Evolutionary conservation across 2,888 invertebrate genomes (phyloP).

Genomic region (Polydrusus cervinus): DNA sequence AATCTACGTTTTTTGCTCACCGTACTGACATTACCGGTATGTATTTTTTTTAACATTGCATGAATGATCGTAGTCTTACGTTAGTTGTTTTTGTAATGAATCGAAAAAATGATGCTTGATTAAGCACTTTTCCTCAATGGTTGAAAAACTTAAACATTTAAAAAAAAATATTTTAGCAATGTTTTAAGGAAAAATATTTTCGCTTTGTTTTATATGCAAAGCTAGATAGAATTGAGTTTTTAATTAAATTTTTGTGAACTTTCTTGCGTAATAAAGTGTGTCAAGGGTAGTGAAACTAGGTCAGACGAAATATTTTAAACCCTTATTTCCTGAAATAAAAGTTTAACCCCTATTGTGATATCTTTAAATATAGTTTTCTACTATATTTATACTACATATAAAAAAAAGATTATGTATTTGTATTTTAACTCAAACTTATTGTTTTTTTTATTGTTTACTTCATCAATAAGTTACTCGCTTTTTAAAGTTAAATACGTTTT

Average conservation of each 20-base stretch:
- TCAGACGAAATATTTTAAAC: conserved; percentile 46
- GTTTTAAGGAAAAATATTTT: conserved; percentile 25
- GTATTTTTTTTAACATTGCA: conserved; percentile 51
- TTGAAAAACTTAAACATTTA: not conserved
- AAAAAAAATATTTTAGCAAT: conserved; percentile 29
- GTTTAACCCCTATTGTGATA: not conserved
- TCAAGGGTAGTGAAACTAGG: conserved; percentile 59
- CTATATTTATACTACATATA: not conserved
- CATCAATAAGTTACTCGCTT: too few relatives aligned
- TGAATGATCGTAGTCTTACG: conserved; percentile 20
- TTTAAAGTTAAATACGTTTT: too few relatives aligned
- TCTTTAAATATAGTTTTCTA: not conserved
- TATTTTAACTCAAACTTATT: too few relatives aligned
- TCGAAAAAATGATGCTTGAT: not conserved
- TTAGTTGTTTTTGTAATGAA: not conserved
- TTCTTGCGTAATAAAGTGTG: conserved; percentile 49
- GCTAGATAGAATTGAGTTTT: not conserved
- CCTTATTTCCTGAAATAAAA: not conserved
- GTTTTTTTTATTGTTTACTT: too few relatives aligned
- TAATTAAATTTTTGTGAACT: conserved; percentile 7
- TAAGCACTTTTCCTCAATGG: not conserved
- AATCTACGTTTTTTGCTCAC: conserved; percentile 56
- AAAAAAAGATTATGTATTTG: too few relatives aligned
- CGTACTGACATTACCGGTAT: conserved; percentile 60
- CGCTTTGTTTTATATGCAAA: not conserved